phyloP scores from a whole-genome alignment of 1,140 invertebrate species.

The Brachionus koreanus region DNA sequence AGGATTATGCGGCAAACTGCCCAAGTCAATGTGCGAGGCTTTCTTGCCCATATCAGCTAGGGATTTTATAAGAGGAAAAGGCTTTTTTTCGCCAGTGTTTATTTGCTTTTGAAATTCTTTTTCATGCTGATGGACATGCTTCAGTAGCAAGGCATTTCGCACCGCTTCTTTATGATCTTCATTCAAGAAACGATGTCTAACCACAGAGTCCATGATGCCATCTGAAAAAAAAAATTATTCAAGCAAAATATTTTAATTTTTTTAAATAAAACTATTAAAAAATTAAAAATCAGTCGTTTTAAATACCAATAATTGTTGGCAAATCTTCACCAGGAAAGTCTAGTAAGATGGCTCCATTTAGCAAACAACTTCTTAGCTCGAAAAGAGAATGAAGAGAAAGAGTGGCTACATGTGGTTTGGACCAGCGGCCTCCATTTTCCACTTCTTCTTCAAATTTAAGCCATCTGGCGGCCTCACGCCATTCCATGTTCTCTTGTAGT shows the following conservation, averaged over 20 bases:
- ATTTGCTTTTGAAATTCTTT: constrained; percentile 50
- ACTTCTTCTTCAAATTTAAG: constrained; percentile 61
- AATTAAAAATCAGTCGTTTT: background rate
- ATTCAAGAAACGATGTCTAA: constrained; percentile 71
- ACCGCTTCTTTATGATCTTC: constrained; percentile 73
- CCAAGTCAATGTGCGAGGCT: constrained; percentile 77
- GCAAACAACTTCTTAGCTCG: constrained; percentile 54
- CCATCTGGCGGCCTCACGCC: constrained; percentile 52
- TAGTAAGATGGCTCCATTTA: constrained; percentile 55
- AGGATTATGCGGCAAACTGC: background rate
- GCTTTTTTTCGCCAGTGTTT: constrained; percentile 70
- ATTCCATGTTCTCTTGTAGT: constrained; percentile 13
- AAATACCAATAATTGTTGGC: constrained; percentile 70
- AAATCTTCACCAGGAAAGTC: constrained; percentile 59
- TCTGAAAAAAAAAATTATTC: constrained; percentile 64
- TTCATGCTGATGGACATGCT: constrained; percentile 81
- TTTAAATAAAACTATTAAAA: background rate
- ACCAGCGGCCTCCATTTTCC: constrained; percentile 58
- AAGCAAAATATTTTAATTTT: too few relatives aligned
- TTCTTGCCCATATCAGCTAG: constrained; percentile 92
- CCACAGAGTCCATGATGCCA: constrained; percentile 83
- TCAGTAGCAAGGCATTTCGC: constrained; percentile 77
- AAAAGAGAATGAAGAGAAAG: constrained; percentile 57
- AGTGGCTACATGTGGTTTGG: constrained; percentile 59
- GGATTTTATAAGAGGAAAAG: constrained; percentile 86